These are phyloP conservation scores for Drosophila atroscutellata DNA, from an alignment of 2,888 invertebrate genomes.

Conservation along the genomic window DNA sequence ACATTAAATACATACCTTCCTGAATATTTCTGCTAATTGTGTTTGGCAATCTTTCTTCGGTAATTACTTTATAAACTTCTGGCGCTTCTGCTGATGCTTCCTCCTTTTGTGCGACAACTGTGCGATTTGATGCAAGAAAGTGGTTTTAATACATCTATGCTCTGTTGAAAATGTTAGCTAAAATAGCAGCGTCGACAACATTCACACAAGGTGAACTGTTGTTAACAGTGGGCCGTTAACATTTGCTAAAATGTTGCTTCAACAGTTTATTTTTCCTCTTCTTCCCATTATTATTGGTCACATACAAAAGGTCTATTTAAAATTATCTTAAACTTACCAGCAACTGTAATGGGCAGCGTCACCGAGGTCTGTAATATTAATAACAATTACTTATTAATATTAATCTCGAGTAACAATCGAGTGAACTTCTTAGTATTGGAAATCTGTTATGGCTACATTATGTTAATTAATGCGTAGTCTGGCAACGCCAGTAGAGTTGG, in stretches of 20 bases:
- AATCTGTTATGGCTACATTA: conserved; percentile 9
- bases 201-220: neutral
- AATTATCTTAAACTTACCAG: conserved; percentile 42
- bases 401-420: neutral
- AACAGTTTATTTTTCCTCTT: neutral
- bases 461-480: neutral
- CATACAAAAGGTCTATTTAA: neutral
- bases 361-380: conserved; percentile 55
- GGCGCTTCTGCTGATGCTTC: conserved; percentile 10
- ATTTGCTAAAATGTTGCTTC: neutral
- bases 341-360: conserved; percentile 52
- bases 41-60: conserved; percentile 63
- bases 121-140: conserved; percentile 7
- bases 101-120: conserved; percentile 38
- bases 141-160: conserved; percentile 11
- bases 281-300: neutral
- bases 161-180: conserved; percentile 15
- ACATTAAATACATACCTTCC: conserved; percentile 52
- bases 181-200: conserved; percentile 3
- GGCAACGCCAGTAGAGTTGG: conserved; percentile 31
- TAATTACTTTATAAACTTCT: conserved; percentile 75
- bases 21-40: conserved; percentile 20
- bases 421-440: conserved; percentile 1
- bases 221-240: neutral
- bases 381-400: neutral